phyloP scores from a whole-genome alignment of 2,113 vertebrate genomes.

The Halichoerus grypus region DNA sequence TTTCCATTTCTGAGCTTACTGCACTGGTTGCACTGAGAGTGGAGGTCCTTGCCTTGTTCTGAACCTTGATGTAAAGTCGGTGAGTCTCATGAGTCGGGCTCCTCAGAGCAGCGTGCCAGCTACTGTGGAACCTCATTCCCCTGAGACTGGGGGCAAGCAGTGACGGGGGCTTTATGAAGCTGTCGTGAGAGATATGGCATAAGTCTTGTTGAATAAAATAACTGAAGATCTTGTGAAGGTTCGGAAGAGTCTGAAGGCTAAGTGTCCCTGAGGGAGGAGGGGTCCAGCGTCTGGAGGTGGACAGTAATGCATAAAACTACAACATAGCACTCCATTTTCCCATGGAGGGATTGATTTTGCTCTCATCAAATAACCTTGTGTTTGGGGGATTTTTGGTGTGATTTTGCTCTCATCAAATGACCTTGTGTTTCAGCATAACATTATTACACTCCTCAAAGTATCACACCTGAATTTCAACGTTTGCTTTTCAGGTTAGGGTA shows the following conservation, averaged over 20 bases:
- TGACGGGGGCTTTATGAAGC: not conserved
- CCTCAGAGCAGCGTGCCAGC: fast-evolving
- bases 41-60: not conserved
- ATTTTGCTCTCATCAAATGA: not conserved
- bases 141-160: too few relatives aligned
- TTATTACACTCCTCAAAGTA: not conserved
- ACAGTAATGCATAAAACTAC: not conserved
- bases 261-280: not conserved
- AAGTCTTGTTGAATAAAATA: not conserved
- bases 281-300: not conserved
- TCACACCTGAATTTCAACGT: not conserved
- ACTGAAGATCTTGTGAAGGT: not conserved
- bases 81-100: not conserved
- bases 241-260: not conserved
- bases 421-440: not conserved
- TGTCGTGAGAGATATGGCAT: not conserved
- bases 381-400: not conserved
- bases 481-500: not conserved
- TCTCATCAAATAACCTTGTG: not conserved
- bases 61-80: too few relatives aligned
- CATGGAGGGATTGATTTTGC: not conserved
- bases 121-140: too few relatives aligned
- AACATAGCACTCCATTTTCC: not conserved
- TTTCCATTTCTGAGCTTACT: not conserved
- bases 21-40: not conserved